Evolutionary conservation across 1,140 invertebrate species (phyloP).

Genomic region (Battus philenor): DNA sequence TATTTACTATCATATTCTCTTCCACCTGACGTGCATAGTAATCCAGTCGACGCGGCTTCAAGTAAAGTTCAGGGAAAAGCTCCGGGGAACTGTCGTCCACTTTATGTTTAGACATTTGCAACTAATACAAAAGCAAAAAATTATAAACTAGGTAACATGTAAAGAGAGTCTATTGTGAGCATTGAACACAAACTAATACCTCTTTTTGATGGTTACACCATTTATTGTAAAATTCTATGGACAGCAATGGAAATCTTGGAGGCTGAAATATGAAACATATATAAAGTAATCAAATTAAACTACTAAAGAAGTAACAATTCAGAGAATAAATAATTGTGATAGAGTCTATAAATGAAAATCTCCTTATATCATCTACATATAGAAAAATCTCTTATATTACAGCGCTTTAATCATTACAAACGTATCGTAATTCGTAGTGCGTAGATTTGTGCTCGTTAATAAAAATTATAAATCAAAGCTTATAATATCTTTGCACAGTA

Average conservation of each 20-base stretch:
- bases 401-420: too few relatives aligned
- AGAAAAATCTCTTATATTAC: too few relatives aligned
- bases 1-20: slow-evolving; percentile 62
- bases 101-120: slow-evolving; percentile 48
- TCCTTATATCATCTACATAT: too few relatives aligned
- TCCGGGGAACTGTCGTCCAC: slow-evolving; percentile 57
- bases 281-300: too few relatives aligned
- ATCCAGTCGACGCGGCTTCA: slow-evolving; percentile 59
- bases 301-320: too few relatives aligned
- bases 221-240: slow-evolving; percentile 54
- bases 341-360: neutral
- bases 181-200: slow-evolving; percentile 24
- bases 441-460: too few relatives aligned
- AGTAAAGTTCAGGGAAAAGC: slow-evolving; percentile 60
- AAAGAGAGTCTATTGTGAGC: neutral
- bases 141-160: neutral
- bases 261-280: slow-evolving; percentile 43
- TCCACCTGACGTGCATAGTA: slow-evolving; percentile 57
- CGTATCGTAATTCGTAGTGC: too few relatives aligned
- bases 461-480: too few relatives aligned
- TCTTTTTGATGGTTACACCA: slow-evolving; percentile 69
- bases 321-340: neutral
- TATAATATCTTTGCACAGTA: too few relatives aligned
- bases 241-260: slow-evolving; percentile 51
- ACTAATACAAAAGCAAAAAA: slow-evolving; percentile 22